Base-by-base conservation (phyloP, 2,113 vertebrate species). In the Cynopterus brachyotis region DNA sequence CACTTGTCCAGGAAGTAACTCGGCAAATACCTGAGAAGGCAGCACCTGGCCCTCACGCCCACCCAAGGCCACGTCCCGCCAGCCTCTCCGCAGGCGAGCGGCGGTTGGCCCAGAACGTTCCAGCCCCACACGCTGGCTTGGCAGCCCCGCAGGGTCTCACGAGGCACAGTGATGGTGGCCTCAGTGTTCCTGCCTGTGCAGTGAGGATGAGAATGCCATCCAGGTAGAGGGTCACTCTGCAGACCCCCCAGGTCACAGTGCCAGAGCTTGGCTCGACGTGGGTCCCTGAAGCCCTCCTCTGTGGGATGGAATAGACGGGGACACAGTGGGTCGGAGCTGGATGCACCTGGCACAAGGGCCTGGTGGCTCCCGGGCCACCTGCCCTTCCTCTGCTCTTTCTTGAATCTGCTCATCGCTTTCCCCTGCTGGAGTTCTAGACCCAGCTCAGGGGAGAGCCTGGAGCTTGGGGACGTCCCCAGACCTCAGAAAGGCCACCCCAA, bases 1-100 rank as follows among this genome's bases (percentile, higher is more conserved):
- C 97, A 90, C 91, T 96, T 30, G 53, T 92, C 93, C 96, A 95
- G 96, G 95, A 98, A 97, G 96, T 89, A 78, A 88, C 94, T 75
- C 9, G 4, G 32, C 83, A 96, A 73, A 89, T 62, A 42, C 92
- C 96, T 60, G 1, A 13, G 73, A 93, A 83, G 83, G 59, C 26
- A 30, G 79, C 1, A 8, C 70, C 88, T 55, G 55, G 87, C 24
- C 86, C 76, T 11, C 13, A 47, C 22, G 6, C 62, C 76, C 64
- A 32, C 67, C 35, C 62, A 24, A 3, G 4, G 37, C 64, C 22
- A 16, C 1, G 0, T 32, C 37, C 55, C 45, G 0, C n/a, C 28
- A n/a, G 80, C 37, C 24, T 45, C 81, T 59, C 83, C 79, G 22
- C 47, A 50, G 90, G 75, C 62, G 64, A 50, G 87, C 94, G 50